A percentile compares a stretch with the other conserved stretches of the same genome.
These are phyloP conservation scores for Salvator merianae DNA, from an alignment of 2,113 vertebrate genomes.

Conservation along the genomic window DNA sequence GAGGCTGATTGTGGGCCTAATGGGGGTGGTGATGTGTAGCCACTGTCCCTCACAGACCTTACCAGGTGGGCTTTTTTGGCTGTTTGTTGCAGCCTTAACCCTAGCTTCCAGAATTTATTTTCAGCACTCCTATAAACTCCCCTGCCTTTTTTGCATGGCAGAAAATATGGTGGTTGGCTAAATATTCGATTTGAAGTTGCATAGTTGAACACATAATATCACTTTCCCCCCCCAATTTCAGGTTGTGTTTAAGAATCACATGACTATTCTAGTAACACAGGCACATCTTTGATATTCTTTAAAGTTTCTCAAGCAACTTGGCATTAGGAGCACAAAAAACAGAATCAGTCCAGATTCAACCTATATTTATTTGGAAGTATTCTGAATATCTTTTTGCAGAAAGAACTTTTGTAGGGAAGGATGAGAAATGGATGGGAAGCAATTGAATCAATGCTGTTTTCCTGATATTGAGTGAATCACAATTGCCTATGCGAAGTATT, in stretches of 20 bases:
- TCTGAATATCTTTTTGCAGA: not conserved
- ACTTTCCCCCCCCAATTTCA: no score
- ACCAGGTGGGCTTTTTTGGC: no score
- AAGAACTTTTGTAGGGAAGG: no score
- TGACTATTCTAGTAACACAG: not conserved
- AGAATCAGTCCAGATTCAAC: fast-evolving
- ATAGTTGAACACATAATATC: not conserved
- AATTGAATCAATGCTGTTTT: not conserved
- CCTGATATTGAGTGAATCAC: not conserved
- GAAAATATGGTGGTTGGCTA: not conserved
- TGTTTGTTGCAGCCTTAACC: no score
- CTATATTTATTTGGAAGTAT: fast-evolving
- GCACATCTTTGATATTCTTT: not conserved
- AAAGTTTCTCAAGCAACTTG: not conserved
- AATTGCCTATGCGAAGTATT: no score
- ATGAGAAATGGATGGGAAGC: no score
- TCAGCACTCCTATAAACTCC: not conserved
- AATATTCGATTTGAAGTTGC: not conserved
- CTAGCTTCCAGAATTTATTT: not conserved
- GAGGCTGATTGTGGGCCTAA: no score
- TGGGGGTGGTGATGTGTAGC: no score
- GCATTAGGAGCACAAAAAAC: not conserved
- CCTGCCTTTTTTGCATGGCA: not conserved
- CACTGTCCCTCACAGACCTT: no score
- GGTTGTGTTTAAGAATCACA: not conserved